Evolutionary conservation across 1,140 invertebrate species (phyloP), one percentile per base, ranked within the genome.

Genomic region (Cardiocondyla obscurior): DNA sequence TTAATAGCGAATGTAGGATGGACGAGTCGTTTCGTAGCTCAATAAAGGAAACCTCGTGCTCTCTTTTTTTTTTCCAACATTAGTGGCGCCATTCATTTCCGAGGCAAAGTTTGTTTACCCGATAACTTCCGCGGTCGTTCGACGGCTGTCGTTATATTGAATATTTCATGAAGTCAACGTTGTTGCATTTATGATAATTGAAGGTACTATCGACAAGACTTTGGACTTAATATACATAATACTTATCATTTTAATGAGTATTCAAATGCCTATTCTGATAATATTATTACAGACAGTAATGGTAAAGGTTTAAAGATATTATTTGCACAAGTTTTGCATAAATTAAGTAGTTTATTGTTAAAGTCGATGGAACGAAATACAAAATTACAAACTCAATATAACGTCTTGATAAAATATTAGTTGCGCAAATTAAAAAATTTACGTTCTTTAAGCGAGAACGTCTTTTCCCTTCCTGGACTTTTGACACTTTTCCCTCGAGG

Each of bases 141-240:
- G 30, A 28, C 53, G 67, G 28, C 36, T 72, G 49, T 19, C 33
- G 28, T 0, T 12, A 28, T 49, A 49, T 83, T 86, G 86, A 81
- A 87, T 87, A 86, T 87, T 84, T 84, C 86, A 84, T 70, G 53
- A 74, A 84, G 74, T 87, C 85, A 86, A 84, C 73, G 73, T 86
- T 69, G 72, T 67, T 81, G 60, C 82, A 74, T 86, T 87, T 87
- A 84, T 86, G 73, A 81, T 86, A 86, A 87, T 84, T 67, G 51
- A 81, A 70, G 36, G 36, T 46, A 77, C 64, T 22, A 83, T 79
- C 85, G 49, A 46, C 70, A 16, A 28, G 19, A 28, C 33, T 51
- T 65, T 2, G 19, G 30, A 16, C n/a, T 44, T 30, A 22, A 39
- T 33, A 57, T 60, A 53, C 44, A 51, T 46, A 51, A 33, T 65